Conservation (phyloP, 2,888 invertebrate genomes). For the Dicyrtoma fusca region DNA sequence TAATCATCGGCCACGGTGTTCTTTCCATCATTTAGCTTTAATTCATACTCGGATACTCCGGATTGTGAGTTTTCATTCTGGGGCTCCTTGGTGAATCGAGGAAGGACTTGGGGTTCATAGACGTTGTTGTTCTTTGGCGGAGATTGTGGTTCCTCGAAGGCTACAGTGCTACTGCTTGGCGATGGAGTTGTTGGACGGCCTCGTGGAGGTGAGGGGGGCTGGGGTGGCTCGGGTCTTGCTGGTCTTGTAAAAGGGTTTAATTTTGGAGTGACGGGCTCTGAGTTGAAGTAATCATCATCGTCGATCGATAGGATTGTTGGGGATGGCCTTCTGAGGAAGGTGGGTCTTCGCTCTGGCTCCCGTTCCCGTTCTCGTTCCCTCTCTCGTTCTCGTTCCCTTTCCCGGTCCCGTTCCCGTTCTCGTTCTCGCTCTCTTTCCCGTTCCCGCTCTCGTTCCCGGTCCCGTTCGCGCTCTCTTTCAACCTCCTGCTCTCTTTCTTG, state of each 20-base stretch:
- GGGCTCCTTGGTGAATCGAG: slow-evolving; percentile 16
- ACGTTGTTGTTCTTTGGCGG: slow-evolving; percentile 2
- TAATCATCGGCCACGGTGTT: neutral
- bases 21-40: neutral
- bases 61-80: neutral
- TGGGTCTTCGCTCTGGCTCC: neutral
- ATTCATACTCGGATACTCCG: neutral
- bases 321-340: neutral
- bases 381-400: neutral
- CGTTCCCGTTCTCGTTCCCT: neutral
- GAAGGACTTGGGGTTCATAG: slow-evolving; percentile 29
- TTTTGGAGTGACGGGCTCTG: slow-evolving; percentile 1
- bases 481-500: too few relatives aligned
- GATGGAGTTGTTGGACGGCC: slow-evolving; percentile 11
- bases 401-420: neutral
- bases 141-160: neutral
- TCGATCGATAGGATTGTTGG: neutral
- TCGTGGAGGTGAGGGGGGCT: slow-evolving; percentile 8
- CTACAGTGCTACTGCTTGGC: neutral
- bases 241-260: slow-evolving; percentile 32
- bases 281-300: slow-evolving; percentile 3
- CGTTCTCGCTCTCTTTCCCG: slow-evolving; percentile 8
- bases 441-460: neutral
- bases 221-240: neutral
- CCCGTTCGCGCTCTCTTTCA: too few relatives aligned